Evolutionary conservation across 1,140 invertebrate species (phyloP).

Genomic region (Heliconius congener): DNA sequence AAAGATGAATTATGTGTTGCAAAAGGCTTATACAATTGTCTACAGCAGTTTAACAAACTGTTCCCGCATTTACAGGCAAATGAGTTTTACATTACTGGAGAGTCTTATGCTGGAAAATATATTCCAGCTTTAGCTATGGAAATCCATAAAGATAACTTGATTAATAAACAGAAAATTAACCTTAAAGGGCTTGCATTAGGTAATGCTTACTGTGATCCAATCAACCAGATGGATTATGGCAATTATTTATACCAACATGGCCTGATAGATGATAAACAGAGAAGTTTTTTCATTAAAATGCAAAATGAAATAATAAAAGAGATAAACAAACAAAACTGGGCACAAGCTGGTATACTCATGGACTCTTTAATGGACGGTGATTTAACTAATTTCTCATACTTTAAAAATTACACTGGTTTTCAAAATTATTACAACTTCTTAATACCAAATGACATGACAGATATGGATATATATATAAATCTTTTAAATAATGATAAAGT

Average conservation of each 20-base stretch:
- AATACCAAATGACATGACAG: conserved; percentile 66
- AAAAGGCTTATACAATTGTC: conserved; percentile 82
- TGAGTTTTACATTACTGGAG: conserved; percentile 89
- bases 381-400: conserved; percentile 84
- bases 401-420: conserved; percentile 89
- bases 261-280: conserved; percentile 82
- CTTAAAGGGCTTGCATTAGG: conserved; percentile 85
- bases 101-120: conserved; percentile 94
- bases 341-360: conserved; percentile 84
- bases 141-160: conserved; percentile 85
- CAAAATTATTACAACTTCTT: conserved; percentile 91
- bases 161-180: conserved; percentile 83
- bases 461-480: conserved; percentile 64
- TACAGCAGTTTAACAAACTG: conserved; percentile 87
- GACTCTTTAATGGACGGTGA: conserved; percentile 85
- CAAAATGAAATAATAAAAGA: conserved; percentile 81
- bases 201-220: conserved; percentile 86
- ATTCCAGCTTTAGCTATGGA: conserved; percentile 88
- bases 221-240: conserved; percentile 84
- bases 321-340: conserved; percentile 84
- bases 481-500: conserved; percentile 83
- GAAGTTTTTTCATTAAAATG: conserved; percentile 82
- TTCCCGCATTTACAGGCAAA: conserved; percentile 86
- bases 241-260: conserved; percentile 85
- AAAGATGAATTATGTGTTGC: conserved; percentile 84